A percentile compares a stretch with the other conserved stretches of the same genome.
Evolutionary conservation across 2,113 vertebrate genomes (phyloP).

Genomic region (Tragelaphus imberbis): DNA sequence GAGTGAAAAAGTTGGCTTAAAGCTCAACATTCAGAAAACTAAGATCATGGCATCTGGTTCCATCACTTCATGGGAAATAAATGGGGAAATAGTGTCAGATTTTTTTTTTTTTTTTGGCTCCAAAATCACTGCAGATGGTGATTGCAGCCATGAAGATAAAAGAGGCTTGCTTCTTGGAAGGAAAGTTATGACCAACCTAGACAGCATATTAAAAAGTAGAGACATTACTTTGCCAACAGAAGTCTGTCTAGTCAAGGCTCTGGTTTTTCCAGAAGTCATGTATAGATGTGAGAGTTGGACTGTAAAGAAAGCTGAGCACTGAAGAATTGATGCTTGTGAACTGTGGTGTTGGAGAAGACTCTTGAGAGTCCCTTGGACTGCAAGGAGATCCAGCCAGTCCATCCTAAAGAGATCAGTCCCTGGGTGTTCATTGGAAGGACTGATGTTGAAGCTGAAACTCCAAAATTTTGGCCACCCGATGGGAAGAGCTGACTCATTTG

Average conservation of each 20-base stretch:
- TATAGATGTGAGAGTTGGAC: neutral
- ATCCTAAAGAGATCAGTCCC: neutral
- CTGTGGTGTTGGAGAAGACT: neutral
- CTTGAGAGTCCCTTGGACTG: neutral
- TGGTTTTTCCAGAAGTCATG: neutral
- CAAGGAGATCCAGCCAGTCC: neutral
- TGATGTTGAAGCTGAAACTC: neutral
- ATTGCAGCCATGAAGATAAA: neutral
- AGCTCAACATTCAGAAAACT: neutral
- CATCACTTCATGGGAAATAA: neutral
- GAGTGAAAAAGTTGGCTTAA: neutral
- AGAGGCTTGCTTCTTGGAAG: neutral
- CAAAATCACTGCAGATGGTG: neutral
- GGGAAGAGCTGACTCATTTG: neutral
- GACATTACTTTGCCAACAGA: neutral
- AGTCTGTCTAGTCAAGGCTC: neutral
- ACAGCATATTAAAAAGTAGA: neutral
- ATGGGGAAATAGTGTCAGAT: neutral
- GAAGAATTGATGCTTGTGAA: neutral
- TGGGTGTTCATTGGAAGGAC: neutral
- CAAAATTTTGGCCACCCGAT: neutral
- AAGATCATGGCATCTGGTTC: rapidly evolving
- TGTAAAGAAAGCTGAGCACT: neutral
- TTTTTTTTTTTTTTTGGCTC: neutral
- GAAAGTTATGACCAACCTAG: neutral